phyloP scores from a whole-genome alignment of 2,113 vertebrate species.

The Aviceda subcristata region DNA sequence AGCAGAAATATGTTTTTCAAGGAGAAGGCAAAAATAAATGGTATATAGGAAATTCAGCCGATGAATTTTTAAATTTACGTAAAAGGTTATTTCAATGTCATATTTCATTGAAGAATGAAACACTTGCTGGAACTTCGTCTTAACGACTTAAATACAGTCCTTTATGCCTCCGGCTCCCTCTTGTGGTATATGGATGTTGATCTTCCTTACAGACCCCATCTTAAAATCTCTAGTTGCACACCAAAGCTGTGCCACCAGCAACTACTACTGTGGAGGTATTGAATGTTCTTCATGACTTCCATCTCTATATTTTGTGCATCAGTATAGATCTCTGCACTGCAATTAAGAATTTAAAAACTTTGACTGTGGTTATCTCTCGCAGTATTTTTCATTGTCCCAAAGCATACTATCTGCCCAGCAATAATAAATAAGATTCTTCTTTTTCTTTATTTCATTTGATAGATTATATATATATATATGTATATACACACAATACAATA shows the following conservation, averaged over 20 bases:
- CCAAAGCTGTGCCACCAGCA: background rate
- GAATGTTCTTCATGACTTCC: background rate
- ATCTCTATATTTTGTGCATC: background rate
- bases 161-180: constrained; percentile 19
- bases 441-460: constrained; percentile 57
- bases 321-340: no score
- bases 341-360: background rate
- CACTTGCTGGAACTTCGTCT: background rate
- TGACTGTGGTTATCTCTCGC: background rate
- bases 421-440: constrained; percentile 12
- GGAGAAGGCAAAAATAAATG: background rate
- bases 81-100: background rate
- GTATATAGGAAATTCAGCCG: background rate
- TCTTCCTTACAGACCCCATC: background rate
- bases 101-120: background rate
- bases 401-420: background rate
- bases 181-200: background rate
- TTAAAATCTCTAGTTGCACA: background rate
- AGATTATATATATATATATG: constrained; percentile 39
- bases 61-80: background rate
- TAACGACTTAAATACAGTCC: background rate
- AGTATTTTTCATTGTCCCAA: background rate
- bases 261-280: no score
- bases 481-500: constrained; percentile 63
- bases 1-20: background rate